These are phyloP conservation scores for Falco rusticolus DNA, from an alignment of 2,797 vertebrate species.

Conservation along the genomic window DNA sequence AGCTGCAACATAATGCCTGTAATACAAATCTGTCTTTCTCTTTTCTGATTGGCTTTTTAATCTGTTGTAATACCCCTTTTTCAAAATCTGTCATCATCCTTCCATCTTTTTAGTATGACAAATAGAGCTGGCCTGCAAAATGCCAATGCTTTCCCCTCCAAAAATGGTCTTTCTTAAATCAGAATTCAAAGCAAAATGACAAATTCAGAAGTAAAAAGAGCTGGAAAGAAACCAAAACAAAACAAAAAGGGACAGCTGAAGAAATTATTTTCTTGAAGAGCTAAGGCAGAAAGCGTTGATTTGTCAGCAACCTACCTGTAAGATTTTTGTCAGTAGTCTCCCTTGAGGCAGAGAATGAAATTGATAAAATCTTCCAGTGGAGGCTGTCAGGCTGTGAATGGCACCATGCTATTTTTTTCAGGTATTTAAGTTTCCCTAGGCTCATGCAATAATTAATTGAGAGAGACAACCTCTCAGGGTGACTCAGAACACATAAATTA, in stretches of 20 bases:
- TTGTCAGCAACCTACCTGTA: constrained; percentile 11
- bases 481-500: constrained; percentile 27
- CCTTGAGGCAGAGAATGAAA: neutral
- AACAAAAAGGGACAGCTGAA: neutral
- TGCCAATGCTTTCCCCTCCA: neutral
- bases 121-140: neutral
- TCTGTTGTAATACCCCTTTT: neutral
- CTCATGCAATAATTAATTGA: constrained; percentile 45
- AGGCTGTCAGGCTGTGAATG: neutral
- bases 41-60: neutral
- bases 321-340: neutral
- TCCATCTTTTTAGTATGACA: neutral
- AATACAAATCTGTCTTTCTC: neutral
- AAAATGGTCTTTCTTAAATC: neutral
- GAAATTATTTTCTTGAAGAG: neutral
- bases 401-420: constrained; percentile 29
- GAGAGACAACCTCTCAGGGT: constrained; percentile 19
- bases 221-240: neutral
- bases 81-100: neutral
- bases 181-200: neutral
- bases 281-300: constrained; percentile 16
- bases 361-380: neutral
- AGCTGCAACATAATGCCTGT: neutral
- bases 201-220: neutral
- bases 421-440: constrained; percentile 32